phyloP scores from a whole-genome alignment of 2,113 vertebrate species.

The Nothobranchius furzeri region DNA sequence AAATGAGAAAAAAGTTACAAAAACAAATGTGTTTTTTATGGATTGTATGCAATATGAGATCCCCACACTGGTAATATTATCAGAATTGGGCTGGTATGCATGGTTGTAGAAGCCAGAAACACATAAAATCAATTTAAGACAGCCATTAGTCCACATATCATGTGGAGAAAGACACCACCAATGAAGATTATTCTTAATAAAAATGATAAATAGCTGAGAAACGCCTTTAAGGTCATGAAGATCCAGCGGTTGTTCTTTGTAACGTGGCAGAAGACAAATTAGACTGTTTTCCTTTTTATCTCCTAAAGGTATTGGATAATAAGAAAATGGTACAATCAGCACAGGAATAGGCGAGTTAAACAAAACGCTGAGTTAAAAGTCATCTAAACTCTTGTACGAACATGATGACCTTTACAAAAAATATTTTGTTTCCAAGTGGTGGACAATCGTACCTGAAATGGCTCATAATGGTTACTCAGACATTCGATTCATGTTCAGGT shows the following conservation, averaged over 20 bases:
- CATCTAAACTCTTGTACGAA: constrained; percentile 48
- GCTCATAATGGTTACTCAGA: constrained; percentile 24
- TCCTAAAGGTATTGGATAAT: neutral
- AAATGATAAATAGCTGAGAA: constrained; percentile 55
- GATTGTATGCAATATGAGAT: too few relatives aligned
- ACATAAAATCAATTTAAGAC: too few relatives aligned
- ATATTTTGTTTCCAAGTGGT: constrained; percentile 21
- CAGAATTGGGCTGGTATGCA: too few relatives aligned
- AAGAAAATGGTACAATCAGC: constrained; percentile 2
- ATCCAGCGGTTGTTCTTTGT: constrained; percentile 46
- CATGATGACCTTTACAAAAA: constrained; percentile 52
- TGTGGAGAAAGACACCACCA: constrained; percentile 27
- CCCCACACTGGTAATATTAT: too few relatives aligned
- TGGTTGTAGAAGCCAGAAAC: too few relatives aligned
- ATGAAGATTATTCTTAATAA: constrained; percentile 50
- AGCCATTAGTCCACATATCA: constrained; percentile 22
- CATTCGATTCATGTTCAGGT: constrained; percentile 15
- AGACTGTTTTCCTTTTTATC: constrained; percentile 21
- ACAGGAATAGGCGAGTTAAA: constrained; percentile 36
- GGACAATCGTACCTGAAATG: constrained; percentile 24
- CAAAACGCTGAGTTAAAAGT: constrained; percentile 54
- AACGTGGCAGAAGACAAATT: constrained; percentile 66
- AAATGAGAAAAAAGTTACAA: too few relatives aligned
- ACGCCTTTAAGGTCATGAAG: constrained; percentile 66
- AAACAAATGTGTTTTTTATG: too few relatives aligned